These are phyloP conservation scores for Herminia tarsipennalis DNA, from an alignment of 2,888 invertebrate genomes.

Conservation along the genomic window DNA sequence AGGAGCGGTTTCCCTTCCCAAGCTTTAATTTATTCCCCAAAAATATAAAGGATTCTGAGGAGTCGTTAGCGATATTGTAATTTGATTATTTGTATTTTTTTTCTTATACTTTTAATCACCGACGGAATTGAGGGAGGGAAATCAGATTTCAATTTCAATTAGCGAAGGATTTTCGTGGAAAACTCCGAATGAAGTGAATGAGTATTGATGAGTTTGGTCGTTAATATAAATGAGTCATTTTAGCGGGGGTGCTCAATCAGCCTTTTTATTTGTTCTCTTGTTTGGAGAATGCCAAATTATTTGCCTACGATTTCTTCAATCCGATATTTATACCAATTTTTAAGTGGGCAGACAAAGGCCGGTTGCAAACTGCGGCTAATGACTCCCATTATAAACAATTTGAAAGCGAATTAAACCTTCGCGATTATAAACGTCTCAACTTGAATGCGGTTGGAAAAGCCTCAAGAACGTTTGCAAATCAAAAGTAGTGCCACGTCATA, in stretches of 20 bases:
- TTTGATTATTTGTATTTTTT: conserved; percentile 86
- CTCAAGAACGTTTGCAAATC: conserved; percentile 37
- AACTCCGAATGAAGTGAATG: conserved; percentile 74
- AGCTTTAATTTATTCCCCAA: conserved; percentile 80
- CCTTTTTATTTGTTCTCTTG: conserved; percentile 58
- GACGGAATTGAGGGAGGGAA: conserved; percentile 64
- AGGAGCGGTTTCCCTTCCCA: conserved; percentile 68
- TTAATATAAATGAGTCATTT: conserved; percentile 81
- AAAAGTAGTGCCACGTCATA: conserved; percentile 58
- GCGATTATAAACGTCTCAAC: conserved; percentile 38
- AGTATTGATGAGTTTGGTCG: conserved; percentile 81
- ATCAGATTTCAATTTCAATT: conserved; percentile 86
- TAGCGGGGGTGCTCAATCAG: conserved; percentile 65
- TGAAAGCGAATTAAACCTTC: conserved; percentile 13
- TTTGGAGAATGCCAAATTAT: conserved; percentile 44
- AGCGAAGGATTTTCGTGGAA: conserved; percentile 79
- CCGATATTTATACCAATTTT: conserved; percentile 8
- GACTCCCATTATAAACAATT: conserved; percentile 9
- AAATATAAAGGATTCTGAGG: conserved; percentile 84
- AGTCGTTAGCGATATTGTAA: conserved; percentile 86
- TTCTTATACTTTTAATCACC: conserved; percentile 85
- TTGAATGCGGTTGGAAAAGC: conserved; percentile 26
- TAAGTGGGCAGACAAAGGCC: conserved; percentile 20
- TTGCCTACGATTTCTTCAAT: conserved; percentile 30
- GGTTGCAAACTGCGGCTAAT: conserved; percentile 13